Evolutionary conservation across 1,140 invertebrate species (phyloP).

Genomic region (Globodera rostochiensis): DNA sequence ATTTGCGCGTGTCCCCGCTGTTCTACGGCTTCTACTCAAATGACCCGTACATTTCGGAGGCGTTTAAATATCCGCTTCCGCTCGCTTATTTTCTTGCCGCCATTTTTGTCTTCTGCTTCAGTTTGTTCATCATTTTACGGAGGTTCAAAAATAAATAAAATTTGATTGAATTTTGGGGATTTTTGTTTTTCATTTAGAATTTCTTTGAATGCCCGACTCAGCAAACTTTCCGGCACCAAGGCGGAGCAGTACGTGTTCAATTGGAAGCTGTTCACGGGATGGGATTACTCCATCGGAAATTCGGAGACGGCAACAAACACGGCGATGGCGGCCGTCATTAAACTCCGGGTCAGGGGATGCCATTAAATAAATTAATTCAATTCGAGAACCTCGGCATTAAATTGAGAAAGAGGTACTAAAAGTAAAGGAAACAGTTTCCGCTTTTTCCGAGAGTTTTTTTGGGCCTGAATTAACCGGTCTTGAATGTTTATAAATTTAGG

Average conservation of each 20-base stretch:
- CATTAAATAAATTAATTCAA: not conserved
- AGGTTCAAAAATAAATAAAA: slow-evolving; percentile 72
- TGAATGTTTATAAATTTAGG: slow-evolving; percentile 16
- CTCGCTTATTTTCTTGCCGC: slow-evolving; percentile 91
- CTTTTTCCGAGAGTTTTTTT: too few species aligned
- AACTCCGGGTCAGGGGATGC: slow-evolving; percentile 30
- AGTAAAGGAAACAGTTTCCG: too few species aligned
- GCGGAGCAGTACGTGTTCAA: slow-evolving; percentile 93
- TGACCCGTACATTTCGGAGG: slow-evolving; percentile 68
- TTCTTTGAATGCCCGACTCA: slow-evolving; percentile 90
- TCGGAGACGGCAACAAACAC: slow-evolving; percentile 56
- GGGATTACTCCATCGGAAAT: slow-evolving; percentile 80
- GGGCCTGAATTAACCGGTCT: too few species aligned
- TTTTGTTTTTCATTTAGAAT: slow-evolving; percentile 69
- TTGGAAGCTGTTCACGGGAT: slow-evolving; percentile 93
- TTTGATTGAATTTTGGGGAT: not conserved
- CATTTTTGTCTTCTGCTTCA: slow-evolving; percentile 85
- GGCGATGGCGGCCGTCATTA: slow-evolving; percentile 42
- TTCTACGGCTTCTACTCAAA: slow-evolving; percentile 86
- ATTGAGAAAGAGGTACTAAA: too few species aligned
- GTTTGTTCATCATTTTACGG: slow-evolving; percentile 86
- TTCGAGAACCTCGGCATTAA: not conserved
- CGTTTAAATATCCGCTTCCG: slow-evolving; percentile 80
- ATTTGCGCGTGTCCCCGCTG: slow-evolving; percentile 87
- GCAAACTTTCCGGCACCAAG: slow-evolving; percentile 84